Evolutionary conservation across 1,140 invertebrate species (phyloP), one percentile per base, ranked within the genome.

Genomic region (Chironomus striatipennis): DNA sequence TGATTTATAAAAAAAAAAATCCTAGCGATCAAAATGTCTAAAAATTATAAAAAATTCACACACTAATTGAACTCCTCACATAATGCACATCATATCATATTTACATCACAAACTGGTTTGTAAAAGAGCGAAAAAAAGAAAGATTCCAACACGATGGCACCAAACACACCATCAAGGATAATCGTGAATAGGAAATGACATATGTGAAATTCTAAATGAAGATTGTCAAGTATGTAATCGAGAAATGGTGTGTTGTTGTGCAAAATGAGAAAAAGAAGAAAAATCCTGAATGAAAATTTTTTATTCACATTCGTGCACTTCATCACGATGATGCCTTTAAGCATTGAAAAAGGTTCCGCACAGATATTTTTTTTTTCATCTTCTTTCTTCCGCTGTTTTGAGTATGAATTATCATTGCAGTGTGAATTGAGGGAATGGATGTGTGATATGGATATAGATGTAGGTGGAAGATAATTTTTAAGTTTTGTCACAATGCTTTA

Each of bases 181-280:
- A 34, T 34, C 24, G 47, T n/a, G 47, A 12, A 57, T 57, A n/a
- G 15, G 47, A 57, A 34, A 15, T 57, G 47, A 57, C 47, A 57
- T 57, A 57, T 57, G 47, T n/a, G 47, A 57, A n/a, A 57, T 7
- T 12, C 9, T 57, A 57, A 57, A 57, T 57, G 47, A 12, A 57
- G 47, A 57, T 57, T 57, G 47, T 57, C 47, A 57, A 57, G 47
- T 15, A 57, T 57, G 47, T 57, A 57, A 47, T 47, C 43, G 47
- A 57, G 47, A 57, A 15, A 57, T 57, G 47, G 12, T 57, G 47
- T 57, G 12, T 57, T 57, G 47, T 57, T 57, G n/a, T 57, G 43
- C 9, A 47, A 47, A 43, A 10, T 7, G 42, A 43, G 15, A 5
- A 15, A 8, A 8, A 10, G 47, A 57, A 57, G 47, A 57, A 57